These are phyloP conservation scores for Drosophila pseudoobscura DNA, from an alignment of 1,140 invertebrate genomes.

Conservation along the genomic window DNA sequence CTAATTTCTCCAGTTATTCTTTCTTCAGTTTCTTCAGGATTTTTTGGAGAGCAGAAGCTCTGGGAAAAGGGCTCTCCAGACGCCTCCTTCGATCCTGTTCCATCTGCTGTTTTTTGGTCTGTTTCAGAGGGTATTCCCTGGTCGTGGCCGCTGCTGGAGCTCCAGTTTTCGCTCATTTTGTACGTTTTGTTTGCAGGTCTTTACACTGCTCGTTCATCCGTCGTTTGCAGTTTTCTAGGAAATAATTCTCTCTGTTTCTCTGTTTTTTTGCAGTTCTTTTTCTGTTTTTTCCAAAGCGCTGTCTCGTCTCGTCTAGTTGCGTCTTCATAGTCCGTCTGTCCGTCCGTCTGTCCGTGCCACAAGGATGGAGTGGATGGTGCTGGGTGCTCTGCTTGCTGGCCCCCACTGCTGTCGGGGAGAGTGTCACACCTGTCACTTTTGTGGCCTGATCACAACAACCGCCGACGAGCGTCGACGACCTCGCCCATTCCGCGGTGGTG, in stretches of 20 bases:
- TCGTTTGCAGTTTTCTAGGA: conserved; percentile 66
- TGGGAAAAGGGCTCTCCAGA: neutral
- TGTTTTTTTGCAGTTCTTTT: conserved; percentile 40
- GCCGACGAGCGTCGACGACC: conserved; percentile 56
- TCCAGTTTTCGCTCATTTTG: conserved; percentile 25
- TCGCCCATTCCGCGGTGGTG: conserved; percentile 18
- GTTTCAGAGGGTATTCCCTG: conserved; percentile 28
- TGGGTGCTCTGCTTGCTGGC: conserved; percentile 10
- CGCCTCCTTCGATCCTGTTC: neutral
- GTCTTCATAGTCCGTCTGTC: conserved; percentile 61
- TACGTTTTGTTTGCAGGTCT: conserved; percentile 21
- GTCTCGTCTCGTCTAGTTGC: conserved; percentile 70
- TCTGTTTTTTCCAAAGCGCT: conserved; percentile 45
- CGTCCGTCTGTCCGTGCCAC: conserved; percentile 11
- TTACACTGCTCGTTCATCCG: conserved; percentile 50
- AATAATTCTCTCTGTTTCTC: conserved; percentile 63
- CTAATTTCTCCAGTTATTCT: neutral
- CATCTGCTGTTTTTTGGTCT: neutral
- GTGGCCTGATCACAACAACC: conserved; percentile 78
- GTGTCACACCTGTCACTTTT: conserved; percentile 79
- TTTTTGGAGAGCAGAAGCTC: neutral
- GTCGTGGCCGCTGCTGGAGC: neutral
- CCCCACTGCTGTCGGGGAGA: conserved; percentile 48
- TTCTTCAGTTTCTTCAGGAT: neutral
- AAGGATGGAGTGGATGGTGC: conserved; percentile 4